Evolutionary conservation across 2,797 vertebrate species (phyloP), one percentile per base, ranked within the genome.

Genomic region (Lutjanus campechanus): DNA sequence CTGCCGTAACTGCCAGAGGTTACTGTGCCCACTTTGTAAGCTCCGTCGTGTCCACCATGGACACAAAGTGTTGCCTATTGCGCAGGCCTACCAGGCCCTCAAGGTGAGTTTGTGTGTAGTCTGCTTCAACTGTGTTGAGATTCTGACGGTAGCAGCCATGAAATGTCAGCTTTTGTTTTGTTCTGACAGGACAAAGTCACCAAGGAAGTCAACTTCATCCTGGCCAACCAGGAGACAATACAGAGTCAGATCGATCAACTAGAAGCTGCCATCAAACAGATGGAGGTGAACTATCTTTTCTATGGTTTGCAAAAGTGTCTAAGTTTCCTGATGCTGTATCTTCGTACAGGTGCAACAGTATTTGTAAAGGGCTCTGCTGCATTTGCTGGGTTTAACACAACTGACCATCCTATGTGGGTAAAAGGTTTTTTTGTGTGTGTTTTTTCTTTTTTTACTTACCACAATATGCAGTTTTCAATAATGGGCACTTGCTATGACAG

Each of bases 71-170:
- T 93, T 97, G 5, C 97, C 97, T 0, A 96, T 98, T 69, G 95
- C 97, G 83, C 96, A 96, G 50, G 97, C 97, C 79, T 99, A 97
- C 94, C 98, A 99, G 92, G 96, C 97, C 44, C 96, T 99, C 46
- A 97, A 98, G 96, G 98, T 98, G 47, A 87, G 81, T 53, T 55
- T 36, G n/a, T 53, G 13, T 44, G 20, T 13, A 7, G 5, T 66
- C 0, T 40, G 13, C 51, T 47, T 65, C 0, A 1, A 29, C 44
- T 22, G 50, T 50, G 43, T 41, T 59, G 40, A 11, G 8, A 62
- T 56, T n/a, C 7, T 11, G 16, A 61, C 66, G 15, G 44, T 16
- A 4, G 19, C 41, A 22, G 41, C n/a, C 19, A 44, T 20, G 17
- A 12, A 55, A 61, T 59, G 17, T 44, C 5, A 66, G n/a, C 25